Evolutionary conservation across 2,888 invertebrate species (phyloP).

Genomic region (Galerucella calmariensis): DNA sequence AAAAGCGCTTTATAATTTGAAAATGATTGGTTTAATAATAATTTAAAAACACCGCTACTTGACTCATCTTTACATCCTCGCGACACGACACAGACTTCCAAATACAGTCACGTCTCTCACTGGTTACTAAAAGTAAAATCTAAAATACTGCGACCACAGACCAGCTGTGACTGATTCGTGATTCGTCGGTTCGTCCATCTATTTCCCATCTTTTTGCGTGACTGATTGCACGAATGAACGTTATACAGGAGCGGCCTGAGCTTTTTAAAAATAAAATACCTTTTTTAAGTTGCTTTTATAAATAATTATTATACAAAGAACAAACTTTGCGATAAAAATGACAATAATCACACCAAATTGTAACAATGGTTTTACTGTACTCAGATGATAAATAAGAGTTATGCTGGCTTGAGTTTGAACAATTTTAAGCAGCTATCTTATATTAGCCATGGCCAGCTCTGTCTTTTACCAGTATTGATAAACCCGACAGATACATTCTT

Average conservation of each 20-base stretch:
- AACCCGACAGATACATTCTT: neutral
- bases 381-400: too few species aligned
- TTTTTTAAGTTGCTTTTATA: too few species aligned
- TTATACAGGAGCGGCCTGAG: neutral
- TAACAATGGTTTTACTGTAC: too few species aligned
- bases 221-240: neutral
- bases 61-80: slow-evolving; percentile 2
- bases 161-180: neutral
- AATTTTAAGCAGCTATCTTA: neutral
- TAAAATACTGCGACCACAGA: too few species aligned
- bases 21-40: slow-evolving; percentile 1
- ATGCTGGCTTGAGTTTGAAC: too few species aligned
- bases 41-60: slow-evolving; percentile 28
- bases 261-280: neutral
- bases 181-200: slow-evolving; percentile 1
- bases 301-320: too few species aligned
- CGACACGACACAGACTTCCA: neutral
- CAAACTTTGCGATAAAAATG: too few species aligned
- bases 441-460: neutral
- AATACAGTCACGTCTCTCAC: neutral
- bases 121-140: too few species aligned
- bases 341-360: too few species aligned
- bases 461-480: neutral
- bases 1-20: slow-evolving; percentile 1
- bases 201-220: neutral